Evolutionary conservation across 53 echinoderm and acorn worm species (phyloP), one percentile per base, ranked within the genome.

Genomic region (Stichopus horrens): DNA sequence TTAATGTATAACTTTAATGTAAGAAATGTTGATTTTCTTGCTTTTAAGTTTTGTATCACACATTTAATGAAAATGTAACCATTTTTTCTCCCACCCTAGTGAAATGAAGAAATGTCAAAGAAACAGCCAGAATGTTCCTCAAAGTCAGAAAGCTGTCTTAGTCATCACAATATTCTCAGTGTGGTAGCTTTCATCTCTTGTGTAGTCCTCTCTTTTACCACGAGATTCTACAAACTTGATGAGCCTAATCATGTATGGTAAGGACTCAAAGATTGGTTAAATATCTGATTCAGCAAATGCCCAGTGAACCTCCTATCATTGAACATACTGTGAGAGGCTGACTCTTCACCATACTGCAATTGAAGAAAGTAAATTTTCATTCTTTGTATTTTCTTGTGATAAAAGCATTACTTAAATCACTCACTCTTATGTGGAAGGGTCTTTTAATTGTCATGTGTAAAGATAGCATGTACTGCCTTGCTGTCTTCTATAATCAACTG

Each of bases 161-260:
- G 71, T n/a, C 6, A 20, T 71, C 18, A 71, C 71, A 71, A 71
- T 18, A n/a, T 18, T 13, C 71, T 71, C 18, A 71, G 19, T 18
- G n/a, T 71, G 0, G n/a, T 81, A 23, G 54, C 58, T 6, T 81
- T 81, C 21, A 18, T 53, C 18, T 81, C 58, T 5, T 55, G 56
- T 20, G 56, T 58, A 21, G 57, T 81, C 20, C 81, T 93, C 8
- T 92, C 93, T 11, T 77, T 95, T 65, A 54, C 57, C 9, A 90
- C 96, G 23, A 90, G 96, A 92, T 95, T 92, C 51, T 95, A 91
- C 86, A 95, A 89, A 86, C 75, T 95, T 37, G 54, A 77, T 55
- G 93, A 93, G 91, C 96, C 96, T 73, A 81, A 93, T 74, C 96
- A 95, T 88, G 93, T 95, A 0, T 95, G 96, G 96, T 95, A 89